Evolutionary conservation across 2,888 invertebrate genomes (phyloP), one percentile per base, ranked within the genome.

Genomic region (Pecten maximus): DNA sequence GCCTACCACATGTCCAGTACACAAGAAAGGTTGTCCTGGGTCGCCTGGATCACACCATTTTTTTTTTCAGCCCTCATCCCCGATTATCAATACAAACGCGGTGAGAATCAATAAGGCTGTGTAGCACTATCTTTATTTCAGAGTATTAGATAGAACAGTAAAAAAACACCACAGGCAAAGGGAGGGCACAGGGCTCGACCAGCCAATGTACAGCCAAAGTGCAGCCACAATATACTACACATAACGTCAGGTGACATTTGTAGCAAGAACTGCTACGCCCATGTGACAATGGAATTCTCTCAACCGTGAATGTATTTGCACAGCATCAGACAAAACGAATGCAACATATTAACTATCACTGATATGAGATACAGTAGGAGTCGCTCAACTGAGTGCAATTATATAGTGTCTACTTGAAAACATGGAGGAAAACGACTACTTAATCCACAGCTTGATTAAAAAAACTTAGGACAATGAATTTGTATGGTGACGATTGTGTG

Each of bases 301-400:
- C 74, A 10, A 35, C 74, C 74, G 23, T 74, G 74, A 74, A 74
- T 16, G 35, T 35, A 74, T 74, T 60, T 60, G 10, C 60, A 60
- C n/a, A 60, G 28, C 60, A 60, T 60, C 60, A 60, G 15, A 60
- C 60, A 28, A 60, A 60, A n/a, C 28, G 16, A 60, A 60, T n/a
- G 60, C 28, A 60, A n/a, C 60, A 28, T 60, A 60, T 60, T 60
- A 60, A 60, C 60, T 74, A 74, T 74, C 35, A 60, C 6, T 74
- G 16, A 28, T 35, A 74, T 35, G 0, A 74, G 35, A 74, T 35
- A 74, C 74, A 74, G 23, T 74, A 35, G 10, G 74, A 74, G 23
- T 74, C 12, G 23, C 74, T 74, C 35, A 74, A 12, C 74, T 74
- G 35, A 23, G 35, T 35, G 35, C 28, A 35, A 74, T 28, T 4